Evolutionary conservation across 2,113 vertebrate species (phyloP), one percentile per base, ranked within the genome.

Genomic region (Apteryx owenii): DNA sequence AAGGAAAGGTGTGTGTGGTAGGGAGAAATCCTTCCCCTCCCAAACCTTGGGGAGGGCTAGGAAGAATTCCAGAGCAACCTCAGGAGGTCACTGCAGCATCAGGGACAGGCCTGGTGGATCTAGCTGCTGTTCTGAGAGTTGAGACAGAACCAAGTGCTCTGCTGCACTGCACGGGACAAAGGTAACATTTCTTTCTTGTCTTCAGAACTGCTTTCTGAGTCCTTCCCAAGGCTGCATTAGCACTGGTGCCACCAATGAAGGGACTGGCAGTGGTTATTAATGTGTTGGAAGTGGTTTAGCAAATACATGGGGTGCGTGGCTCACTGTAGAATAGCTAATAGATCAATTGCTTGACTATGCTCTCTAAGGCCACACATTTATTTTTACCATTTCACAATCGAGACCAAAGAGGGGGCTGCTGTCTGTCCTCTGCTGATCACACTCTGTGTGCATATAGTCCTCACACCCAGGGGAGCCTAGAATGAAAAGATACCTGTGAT

Each of bases 361-460:
- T 80, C 46, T 69, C 8, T 40, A 66, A 89, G 36, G 61, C 10
- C 38, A 73, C 40, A 31, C 26, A 23, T 60, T 62, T 69, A 72
- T 69, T 88, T 84, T 97, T 98, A 99, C 99, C 99, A 99, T 99
- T 98, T 99, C 99, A 98, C 99, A 99, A 84, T 99, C 99, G 26
- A 99, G 97, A 73, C 99, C 99, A 17, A 98, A 99, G 79, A 99
- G 98, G 44, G 99, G 99, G 87, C 99, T 99, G 93, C 54, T 96
- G 96, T 99, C 98, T 2, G 98, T 99, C 93, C 98, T 92, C 13
- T 76, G 77, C 77, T 96, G 96, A 71, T 83, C 83, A 64, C 98
- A 98, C 66, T 96, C 95, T 17, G 98, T 98, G 79, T 96, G 91
- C 26, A 98, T 66, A 81, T 98, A 99, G 8, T 96, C 98, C 94